Evolutionary conservation across 2,888 invertebrate genomes (phyloP).

Genomic region (Shargacucullia verbasci): DNA sequence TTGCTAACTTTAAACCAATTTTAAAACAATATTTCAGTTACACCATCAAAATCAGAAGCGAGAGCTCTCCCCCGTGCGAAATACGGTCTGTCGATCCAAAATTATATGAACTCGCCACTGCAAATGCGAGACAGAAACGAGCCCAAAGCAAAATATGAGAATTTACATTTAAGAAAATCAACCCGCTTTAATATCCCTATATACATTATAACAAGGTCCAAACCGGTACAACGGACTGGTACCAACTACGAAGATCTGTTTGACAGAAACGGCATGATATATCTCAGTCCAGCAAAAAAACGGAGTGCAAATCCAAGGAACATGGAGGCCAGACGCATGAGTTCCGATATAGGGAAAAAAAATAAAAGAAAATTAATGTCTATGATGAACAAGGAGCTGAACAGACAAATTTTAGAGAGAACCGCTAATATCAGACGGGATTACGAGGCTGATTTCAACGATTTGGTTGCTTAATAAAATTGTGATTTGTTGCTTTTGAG

Average conservation of each 20-base stretch:
- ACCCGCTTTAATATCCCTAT: background rate
- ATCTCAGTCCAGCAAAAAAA: background rate
- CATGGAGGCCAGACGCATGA: background rate
- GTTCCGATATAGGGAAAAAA: conserved; percentile 1
- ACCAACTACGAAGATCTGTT: background rate
- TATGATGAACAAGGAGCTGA: conserved; percentile 11
- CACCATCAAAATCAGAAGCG: background rate
- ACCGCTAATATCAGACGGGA: background rate
- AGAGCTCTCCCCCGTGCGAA: background rate
- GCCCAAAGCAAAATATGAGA: background rate
- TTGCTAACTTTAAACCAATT: too few species aligned
- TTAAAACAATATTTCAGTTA: background rate
- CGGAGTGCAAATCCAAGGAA: background rate
- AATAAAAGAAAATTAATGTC: conserved; percentile 12
- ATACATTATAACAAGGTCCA: background rate
- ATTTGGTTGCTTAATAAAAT: conserved; percentile 8
- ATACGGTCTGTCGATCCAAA: background rate
- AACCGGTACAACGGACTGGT: background rate
- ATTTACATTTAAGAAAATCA: background rate
- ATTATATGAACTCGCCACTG: background rate
- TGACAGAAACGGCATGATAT: conserved; percentile 4
- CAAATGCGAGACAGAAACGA: background rate
- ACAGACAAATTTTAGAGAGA: background rate
- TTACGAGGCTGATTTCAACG: conserved; percentile 2
- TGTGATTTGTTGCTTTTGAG: background rate